These are phyloP conservation scores for Pogonophryne albipinna DNA, from an alignment of 2,797 vertebrate genomes.

Conservation along the genomic window DNA sequence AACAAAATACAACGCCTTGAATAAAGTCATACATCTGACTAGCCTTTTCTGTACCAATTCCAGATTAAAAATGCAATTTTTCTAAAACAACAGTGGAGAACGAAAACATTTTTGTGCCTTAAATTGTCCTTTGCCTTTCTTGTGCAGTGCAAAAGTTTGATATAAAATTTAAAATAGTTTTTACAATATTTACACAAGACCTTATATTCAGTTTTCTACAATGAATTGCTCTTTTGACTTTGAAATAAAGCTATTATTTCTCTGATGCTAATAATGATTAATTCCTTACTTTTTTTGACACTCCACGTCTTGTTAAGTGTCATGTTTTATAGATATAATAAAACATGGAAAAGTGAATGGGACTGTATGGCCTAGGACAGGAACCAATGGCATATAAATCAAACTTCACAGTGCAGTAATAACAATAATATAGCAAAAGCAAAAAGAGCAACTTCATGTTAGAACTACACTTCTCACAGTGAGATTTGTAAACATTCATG, in stretches of 20 bases:
- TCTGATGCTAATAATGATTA: conserved; percentile 1
- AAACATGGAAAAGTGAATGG: conserved; percentile 8
- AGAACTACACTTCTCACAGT: conserved; percentile 60
- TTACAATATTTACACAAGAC: conserved; percentile 81
- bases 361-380: neutral
- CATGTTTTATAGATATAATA: conserved; percentile 4
- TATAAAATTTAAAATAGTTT: conserved; percentile 82
- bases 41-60: neutral
- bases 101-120: conserved; percentile 24
- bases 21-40: neutral
- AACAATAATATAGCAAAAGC: conserved; percentile 42
- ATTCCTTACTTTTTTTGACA: conserved; percentile 24
- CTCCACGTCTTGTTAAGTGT: neutral
- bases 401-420: conserved; percentile 16
- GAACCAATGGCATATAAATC: neutral
- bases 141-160: conserved; percentile 60
- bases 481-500: conserved; percentile 78
- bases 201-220: conserved; percentile 22
- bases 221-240: conserved; percentile 43
- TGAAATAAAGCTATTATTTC: conserved; percentile 45
- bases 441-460: conserved; percentile 58
- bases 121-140: conserved; percentile 28
- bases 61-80: neutral
- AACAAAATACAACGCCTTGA: neutral
- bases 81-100: conserved; percentile 14